Conservation (phyloP, 2,113 vertebrate species). For the Halichoerus grypus region DNA sequence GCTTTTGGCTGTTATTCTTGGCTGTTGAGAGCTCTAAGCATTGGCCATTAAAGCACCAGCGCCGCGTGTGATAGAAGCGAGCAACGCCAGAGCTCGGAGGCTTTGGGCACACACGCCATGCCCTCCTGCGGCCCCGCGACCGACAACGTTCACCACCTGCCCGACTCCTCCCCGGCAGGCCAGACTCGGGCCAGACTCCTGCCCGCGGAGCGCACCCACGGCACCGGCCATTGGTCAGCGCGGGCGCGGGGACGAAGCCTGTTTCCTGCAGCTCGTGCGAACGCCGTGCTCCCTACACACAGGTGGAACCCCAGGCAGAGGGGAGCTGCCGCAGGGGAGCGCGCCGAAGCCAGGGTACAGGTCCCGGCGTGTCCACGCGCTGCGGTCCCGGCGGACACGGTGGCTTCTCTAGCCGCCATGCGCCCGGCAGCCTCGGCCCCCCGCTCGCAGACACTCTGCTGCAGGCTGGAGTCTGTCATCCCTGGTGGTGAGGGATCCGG, state of each 20-base stretch:
- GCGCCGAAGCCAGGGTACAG: fast-evolving
- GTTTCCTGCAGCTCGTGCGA: fast-evolving
- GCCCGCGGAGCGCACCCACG: fast-evolving
- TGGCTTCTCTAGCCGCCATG: fast-evolving
- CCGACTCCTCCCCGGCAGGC: background rate
- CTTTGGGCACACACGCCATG: fast-evolving
- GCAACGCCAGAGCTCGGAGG: fast-evolving
- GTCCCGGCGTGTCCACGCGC: fast-evolving
- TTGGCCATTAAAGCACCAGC: background rate
- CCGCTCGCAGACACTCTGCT: fast-evolving
- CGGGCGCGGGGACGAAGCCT: fast-evolving
- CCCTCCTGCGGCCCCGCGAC: fast-evolving
- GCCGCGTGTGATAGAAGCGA: fast-evolving
- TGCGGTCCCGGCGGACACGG: fast-evolving
- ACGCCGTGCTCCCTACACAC: fast-evolving
- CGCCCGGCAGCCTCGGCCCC: fast-evolving
- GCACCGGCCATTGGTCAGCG: fast-evolving
- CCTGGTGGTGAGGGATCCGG: background rate
- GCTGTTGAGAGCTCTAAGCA: background rate
- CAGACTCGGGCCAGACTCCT: background rate
- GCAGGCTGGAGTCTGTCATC: background rate
- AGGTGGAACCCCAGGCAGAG: background rate
- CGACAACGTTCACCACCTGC: background rate
- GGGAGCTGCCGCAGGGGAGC: fast-evolving
- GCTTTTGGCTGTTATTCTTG: background rate